Conservation (phyloP, 1,140 invertebrate genomes). For the Saccostrea echinata region DNA sequence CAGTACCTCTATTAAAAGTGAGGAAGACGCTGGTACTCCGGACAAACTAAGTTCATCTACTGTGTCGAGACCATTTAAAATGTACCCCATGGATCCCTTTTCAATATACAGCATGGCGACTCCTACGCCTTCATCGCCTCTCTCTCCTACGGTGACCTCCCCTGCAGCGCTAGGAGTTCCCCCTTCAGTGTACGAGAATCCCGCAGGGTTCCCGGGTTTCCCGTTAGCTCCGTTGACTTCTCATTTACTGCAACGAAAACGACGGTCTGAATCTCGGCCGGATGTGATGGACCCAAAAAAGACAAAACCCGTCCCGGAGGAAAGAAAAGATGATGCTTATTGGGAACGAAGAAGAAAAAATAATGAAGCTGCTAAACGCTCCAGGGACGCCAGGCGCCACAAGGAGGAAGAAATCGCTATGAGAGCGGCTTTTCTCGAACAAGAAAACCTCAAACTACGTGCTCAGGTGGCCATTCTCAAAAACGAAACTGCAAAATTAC, state of each 20-base stretch:
- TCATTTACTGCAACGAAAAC: slow-evolving; percentile 73
- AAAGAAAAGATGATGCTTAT: slow-evolving; percentile 89
- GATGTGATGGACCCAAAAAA: slow-evolving; percentile 60
- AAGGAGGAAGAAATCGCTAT: slow-evolving; percentile 97
- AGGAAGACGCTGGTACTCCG: slow-evolving; percentile 37
- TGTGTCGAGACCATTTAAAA: slow-evolving; percentile 64
- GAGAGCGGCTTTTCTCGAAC: slow-evolving; percentile 90
- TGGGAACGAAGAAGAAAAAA: slow-evolving; percentile 94
- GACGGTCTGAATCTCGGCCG: slow-evolving; percentile 61
- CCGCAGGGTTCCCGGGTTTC: slow-evolving; percentile 63
- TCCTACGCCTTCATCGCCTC: slow-evolving; percentile 50
- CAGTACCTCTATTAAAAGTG: slow-evolving; percentile 52
- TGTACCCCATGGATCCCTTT: slow-evolving; percentile 61
- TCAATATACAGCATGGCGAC: slow-evolving; percentile 53
- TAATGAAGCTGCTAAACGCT: slow-evolving; percentile 97
- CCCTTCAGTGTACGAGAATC: slow-evolving; percentile 65
- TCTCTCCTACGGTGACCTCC: slow-evolving; percentile 53
- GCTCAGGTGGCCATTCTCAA: slow-evolving; percentile 84
- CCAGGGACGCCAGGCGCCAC: slow-evolving; percentile 91
- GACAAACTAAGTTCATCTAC: slow-evolving; percentile 42
- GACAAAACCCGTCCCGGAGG: slow-evolving; percentile 73
- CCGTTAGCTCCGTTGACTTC: slow-evolving; percentile 72
- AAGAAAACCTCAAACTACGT: slow-evolving; percentile 87
- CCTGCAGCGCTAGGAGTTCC: slow-evolving; percentile 51
- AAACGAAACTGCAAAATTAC: slow-evolving; percentile 82